Percentiles rank a stretch among this genome's conserved stretches.
Evolutionary conservation across 2,888 invertebrate species (phyloP).

Genomic region (Tetrapedia diversipes): DNA sequence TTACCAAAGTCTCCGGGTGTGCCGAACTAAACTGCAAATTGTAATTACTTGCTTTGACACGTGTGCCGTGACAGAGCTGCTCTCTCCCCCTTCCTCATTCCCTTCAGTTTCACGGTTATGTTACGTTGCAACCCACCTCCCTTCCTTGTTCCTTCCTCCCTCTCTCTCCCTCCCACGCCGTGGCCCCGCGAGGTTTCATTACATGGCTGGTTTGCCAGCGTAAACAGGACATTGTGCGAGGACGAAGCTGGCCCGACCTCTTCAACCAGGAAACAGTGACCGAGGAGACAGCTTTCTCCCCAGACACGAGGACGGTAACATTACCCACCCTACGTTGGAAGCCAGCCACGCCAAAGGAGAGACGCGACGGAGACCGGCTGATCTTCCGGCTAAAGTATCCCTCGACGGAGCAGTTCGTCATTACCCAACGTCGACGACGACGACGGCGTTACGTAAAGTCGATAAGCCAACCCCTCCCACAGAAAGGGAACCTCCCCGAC

Average conservation of each 20-base stretch:
- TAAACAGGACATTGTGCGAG: slow-evolving; percentile 76
- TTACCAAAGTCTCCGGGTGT: slow-evolving; percentile 64
- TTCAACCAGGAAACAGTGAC: slow-evolving; percentile 57
- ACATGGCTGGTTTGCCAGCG: slow-evolving; percentile 79
- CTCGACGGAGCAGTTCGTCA: slow-evolving; percentile 67
- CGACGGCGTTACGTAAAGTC: slow-evolving; percentile 55
- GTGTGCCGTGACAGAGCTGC: slow-evolving; percentile 69
- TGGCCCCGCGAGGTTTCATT: slow-evolving; percentile 79
- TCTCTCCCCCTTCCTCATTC: too few species aligned
- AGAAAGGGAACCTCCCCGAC: slow-evolving; percentile 26
- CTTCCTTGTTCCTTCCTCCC: background rate
- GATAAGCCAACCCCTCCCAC: slow-evolving; percentile 56
- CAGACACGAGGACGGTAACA: slow-evolving; percentile 13
- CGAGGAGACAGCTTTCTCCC: slow-evolving; percentile 33
- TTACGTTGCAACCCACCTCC: slow-evolving; percentile 61
- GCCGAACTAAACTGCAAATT: slow-evolving; percentile 67
- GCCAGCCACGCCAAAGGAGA: background rate
- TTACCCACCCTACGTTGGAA: slow-evolving; percentile 12
- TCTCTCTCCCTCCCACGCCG: background rate
- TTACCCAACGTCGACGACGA: slow-evolving; percentile 52
- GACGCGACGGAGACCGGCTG: background rate
- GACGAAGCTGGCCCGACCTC: slow-evolving; percentile 54
- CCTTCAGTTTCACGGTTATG: slow-evolving; percentile 66
- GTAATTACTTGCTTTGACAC: slow-evolving; percentile 73
- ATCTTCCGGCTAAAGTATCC: slow-evolving; percentile 55